Evolutionary conservation across 2,888 invertebrate species (phyloP), one percentile per base, ranked within the genome.

Genomic region (Melangyna quadrimaculata): DNA sequence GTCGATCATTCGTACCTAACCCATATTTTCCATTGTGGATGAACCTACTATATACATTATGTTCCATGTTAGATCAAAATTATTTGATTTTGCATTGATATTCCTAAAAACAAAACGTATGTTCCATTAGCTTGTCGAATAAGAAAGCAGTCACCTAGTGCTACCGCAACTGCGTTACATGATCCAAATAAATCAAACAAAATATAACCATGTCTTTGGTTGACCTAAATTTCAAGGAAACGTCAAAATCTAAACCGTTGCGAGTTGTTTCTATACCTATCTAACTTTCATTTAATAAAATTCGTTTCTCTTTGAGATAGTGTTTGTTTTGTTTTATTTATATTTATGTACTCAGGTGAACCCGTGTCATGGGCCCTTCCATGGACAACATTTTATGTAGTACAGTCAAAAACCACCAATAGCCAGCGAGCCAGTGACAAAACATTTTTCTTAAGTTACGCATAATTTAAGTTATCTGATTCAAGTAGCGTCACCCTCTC

Each of bases 401-500:
- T 45, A n/a, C n/a, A n/a, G n/a, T n/a, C n/a, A n/a, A 45, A 29
- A 45, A 7, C 22, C 61, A 70, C 51, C 83, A 72, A 67, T 59
- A 45, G 35, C 57, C 24, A 70, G 27, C 57, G 27, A 45, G 35
- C 57, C 24, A 70, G 27, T 51, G 27, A 69, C 57, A 48, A 37
- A 82, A 67, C 57, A 53, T 57, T 59, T 67, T 82, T 82, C 72
- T 78, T 72, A 45, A 73, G 82, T 37, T 55, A 84, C 71, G 80
- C 84, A 80, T 84, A 84, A 84, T 80, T 80, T 71, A 80, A 61
- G 59, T 48, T 84, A 80, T 84, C 84, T 80, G 84, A 84, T 84
- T 53, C 53, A 24, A 84, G n/a, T n/a, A n/a, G 70, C 80, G 80
- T 84, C 84, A 79, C 83, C 79, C 83, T 73, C 65, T 61, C 72